Evolutionary conservation across 2,797 vertebrate species (phyloP).

Genomic region (Aplochiton taeniatus): DNA sequence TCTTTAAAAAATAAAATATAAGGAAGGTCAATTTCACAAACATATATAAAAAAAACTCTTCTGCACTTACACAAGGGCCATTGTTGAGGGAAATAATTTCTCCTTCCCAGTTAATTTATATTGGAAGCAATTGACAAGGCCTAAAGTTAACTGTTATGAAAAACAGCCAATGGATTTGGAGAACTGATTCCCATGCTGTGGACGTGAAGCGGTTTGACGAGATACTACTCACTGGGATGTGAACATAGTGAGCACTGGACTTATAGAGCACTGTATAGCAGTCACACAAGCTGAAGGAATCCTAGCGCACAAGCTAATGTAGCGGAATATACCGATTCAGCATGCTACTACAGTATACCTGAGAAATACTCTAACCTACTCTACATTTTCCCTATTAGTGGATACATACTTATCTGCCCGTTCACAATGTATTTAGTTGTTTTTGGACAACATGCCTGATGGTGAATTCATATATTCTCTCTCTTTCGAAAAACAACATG

Average conservation of each 20-base stretch:
- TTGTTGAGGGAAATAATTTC: constrained; percentile 45
- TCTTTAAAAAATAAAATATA: neutral
- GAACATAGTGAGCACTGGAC: constrained; percentile 46
- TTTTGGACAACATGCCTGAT: constrained; percentile 62
- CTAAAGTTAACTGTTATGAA: constrained; percentile 52
- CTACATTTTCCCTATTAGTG: too few species aligned
- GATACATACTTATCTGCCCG: neutral
- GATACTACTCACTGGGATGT: neutral
- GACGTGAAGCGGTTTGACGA: neutral
- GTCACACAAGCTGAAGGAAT: constrained; percentile 23
- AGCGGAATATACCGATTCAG: constrained; percentile 75
- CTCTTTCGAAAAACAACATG: constrained; percentile 27
- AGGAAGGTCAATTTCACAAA: neutral
- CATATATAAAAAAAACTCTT: constrained; percentile 28
- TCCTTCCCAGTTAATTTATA: constrained; percentile 44
- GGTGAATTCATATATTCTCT: constrained; percentile 30
- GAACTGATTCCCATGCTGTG: neutral
- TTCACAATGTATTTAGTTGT: constrained; percentile 71
- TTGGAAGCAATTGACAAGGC: constrained; percentile 67
- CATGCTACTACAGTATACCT: constrained; percentile 77
- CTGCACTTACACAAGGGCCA: constrained; percentile 73
- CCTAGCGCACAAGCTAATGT: constrained; percentile 65
- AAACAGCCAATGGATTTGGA: neutral
- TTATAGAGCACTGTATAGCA: constrained; percentile 49
- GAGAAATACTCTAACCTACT: constrained; percentile 58